Evolutionary conservation across 2,113 vertebrate species (phyloP).

Genomic region (Scartelaos histophorus): DNA sequence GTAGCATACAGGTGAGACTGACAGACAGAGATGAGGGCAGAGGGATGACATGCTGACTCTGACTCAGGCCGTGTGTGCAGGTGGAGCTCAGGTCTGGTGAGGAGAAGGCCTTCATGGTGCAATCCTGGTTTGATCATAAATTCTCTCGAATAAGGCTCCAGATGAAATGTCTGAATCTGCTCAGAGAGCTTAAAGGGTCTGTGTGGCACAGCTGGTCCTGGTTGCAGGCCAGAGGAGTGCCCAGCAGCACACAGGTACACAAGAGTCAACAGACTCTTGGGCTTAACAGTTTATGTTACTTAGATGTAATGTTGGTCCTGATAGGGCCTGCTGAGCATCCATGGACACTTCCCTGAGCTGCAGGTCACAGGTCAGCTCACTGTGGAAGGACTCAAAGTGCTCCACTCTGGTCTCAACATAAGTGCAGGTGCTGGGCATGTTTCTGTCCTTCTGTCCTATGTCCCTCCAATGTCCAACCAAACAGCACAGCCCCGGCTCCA

Average conservation of each 20-base stretch:
- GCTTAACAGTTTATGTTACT: neutral
- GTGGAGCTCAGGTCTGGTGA: conserved; percentile 53
- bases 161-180: conserved; percentile 55
- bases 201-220: conserved; percentile 75
- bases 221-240: conserved; percentile 68
- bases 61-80: conserved; percentile 48
- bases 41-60: neutral
- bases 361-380: conserved; percentile 61
- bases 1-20: conserved; percentile 73
- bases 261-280: neutral
- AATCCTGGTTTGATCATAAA: conserved; percentile 62
- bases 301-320: neutral
- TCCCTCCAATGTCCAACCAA: conserved; percentile 29
- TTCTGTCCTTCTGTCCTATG: conserved; percentile 59
- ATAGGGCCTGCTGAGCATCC: conserved; percentile 56
- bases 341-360: conserved; percentile 45
- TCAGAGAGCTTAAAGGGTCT: conserved; percentile 66
- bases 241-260: conserved; percentile 70
- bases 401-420: conserved; percentile 69
- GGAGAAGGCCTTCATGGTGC: conserved; percentile 57
- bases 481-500: conserved; percentile 34
- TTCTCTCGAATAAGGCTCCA: conserved; percentile 52
- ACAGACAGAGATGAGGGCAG: too few species aligned
- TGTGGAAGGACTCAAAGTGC: conserved; percentile 58
- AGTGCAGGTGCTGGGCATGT: conserved; percentile 50